These are phyloP conservation scores for Cyprinodon tularosa DNA, from an alignment of 2,113 vertebrate species.

Conservation along the genomic window DNA sequence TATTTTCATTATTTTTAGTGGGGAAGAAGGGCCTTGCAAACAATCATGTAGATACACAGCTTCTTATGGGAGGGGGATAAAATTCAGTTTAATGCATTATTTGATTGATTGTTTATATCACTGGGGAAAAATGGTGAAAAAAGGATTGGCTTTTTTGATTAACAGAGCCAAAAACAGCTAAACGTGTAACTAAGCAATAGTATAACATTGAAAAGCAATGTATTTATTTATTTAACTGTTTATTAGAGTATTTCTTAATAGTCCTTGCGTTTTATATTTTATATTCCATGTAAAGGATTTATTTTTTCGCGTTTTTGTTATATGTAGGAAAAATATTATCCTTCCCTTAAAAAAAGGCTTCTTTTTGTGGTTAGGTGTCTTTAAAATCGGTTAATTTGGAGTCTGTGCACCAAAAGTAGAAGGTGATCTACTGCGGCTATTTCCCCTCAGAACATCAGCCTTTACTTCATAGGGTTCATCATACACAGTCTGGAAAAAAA, in stretches of 20 bases:
- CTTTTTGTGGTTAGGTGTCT: not conserved
- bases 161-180: not conserved
- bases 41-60: conserved; percentile 51
- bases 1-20: conserved; percentile 29
- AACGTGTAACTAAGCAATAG: conserved; percentile 28
- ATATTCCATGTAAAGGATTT: conserved; percentile 38
- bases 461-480: not conserved
- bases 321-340: not conserved
- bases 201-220: conserved; percentile 22
- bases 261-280: conserved; percentile 34
- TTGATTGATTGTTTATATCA: not conserved
- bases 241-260: conserved; percentile 45
- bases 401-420: not conserved
- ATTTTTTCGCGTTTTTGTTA: not conserved
- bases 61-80: conserved; percentile 8
- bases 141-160: conserved; percentile 2
- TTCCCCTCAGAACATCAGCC: not conserved
- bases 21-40: conserved; percentile 53
- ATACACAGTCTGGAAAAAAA: not conserved
- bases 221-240: conserved; percentile 22
- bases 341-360: not conserved
- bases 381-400: not conserved
- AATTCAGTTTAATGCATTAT: conserved; percentile 19
- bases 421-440: not conserved
- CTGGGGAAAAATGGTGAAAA: not conserved